Base-by-base conservation (phyloP, 2,888 invertebrate species). In the Pyrrhosoma nymphula region DNA sequence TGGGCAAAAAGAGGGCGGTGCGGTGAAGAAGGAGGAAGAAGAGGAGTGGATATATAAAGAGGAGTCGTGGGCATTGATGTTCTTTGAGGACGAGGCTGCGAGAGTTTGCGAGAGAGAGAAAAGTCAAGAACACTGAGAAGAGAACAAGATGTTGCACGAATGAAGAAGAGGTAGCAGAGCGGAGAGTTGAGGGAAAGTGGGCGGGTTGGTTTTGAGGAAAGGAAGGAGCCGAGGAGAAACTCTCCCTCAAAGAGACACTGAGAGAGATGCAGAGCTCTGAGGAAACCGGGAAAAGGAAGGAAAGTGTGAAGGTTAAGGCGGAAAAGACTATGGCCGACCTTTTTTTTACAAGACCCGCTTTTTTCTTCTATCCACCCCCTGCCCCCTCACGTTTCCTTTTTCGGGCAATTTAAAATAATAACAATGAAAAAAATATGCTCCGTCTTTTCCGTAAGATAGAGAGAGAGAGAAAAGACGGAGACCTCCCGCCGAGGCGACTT, bases 31-130 rank as follows among this genome's bases (percentile, higher is more conserved):
- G 91, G 35, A 63, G 20, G 20, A 47, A 47, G 47, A 47, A 91
- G 60, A 16, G 39, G 23, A 91, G 47, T 60, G 16, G 6, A 60
- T 47, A 20, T 60, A 60, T 60, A 60, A 60, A 60, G 60, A 39
- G 60, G 63, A 91, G 91, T 55, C n/a, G 89, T n/a, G 89, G 8
- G 91, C 60, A 91, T 63, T 35, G 63, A 90, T 60, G 91, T 91
- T 63, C 63, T 63, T 91, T 63, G 91, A 91, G 35, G 89, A 12
- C 4, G 26, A 55, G 56, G n/a, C 23, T 89, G 47, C 56, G n/a
- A 89, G 56, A 89, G 26, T 35, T 60, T 60, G 55, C 16, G 63
- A 18, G 63, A 69, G 63, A 91, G 90, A 35, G 30, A n/a, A n/a
- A 30, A 90, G 30, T 69, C 69, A 69, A 69, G 56, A 91, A 35